A percentile compares a stretch with the other conserved stretches of the same genome.
These are phyloP conservation scores for Phoenoteleia sp. DNA, from an alignment of 2,888 invertebrate genomes.

Conservation along the genomic window DNA sequence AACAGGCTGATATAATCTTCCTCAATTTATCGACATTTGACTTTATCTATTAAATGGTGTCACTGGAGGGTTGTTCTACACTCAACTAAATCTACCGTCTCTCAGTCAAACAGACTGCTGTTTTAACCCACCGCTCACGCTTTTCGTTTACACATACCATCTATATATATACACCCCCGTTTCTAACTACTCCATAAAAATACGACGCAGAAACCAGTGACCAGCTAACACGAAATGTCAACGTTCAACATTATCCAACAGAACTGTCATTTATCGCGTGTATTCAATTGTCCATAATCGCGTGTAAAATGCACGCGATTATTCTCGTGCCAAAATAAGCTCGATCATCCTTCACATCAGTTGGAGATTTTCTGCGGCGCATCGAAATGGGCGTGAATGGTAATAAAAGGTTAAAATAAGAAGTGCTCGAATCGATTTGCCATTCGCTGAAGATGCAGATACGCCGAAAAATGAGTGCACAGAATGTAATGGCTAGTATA, in stretches of 20 bases:
- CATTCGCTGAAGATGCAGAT: conserved; percentile 80
- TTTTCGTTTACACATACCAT: conserved; percentile 1
- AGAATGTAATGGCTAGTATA: conserved; percentile 84
- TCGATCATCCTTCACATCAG: too few relatives aligned
- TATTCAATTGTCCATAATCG: not conserved
- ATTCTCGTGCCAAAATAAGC: not conserved
- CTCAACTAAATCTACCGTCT: conserved; percentile 28
- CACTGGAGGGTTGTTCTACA: not conserved
- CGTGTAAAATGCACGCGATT: not conserved
- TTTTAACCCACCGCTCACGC: conserved; percentile 39
- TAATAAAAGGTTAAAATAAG: conserved; percentile 52
- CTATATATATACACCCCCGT: conserved; percentile 35
- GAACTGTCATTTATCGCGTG: too few relatives aligned
- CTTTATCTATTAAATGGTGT: not conserved
- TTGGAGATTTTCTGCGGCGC: too few relatives aligned
- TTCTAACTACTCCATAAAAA: conserved; percentile 25
- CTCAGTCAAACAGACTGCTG: conserved; percentile 51
- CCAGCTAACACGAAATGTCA: conserved; percentile 3
- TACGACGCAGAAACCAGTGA: conserved; percentile 24
- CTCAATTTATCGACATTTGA: conserved; percentile 19
- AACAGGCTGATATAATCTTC: too few relatives aligned
- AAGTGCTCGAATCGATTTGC: conserved; percentile 9
- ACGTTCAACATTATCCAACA: not conserved
- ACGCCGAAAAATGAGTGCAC: conserved; percentile 85
- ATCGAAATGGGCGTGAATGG: conserved; percentile 28